Evolutionary conservation across 2,888 invertebrate genomes (phyloP), one percentile per base, ranked within the genome.

Genomic region (Campopleginae sp.): DNA sequence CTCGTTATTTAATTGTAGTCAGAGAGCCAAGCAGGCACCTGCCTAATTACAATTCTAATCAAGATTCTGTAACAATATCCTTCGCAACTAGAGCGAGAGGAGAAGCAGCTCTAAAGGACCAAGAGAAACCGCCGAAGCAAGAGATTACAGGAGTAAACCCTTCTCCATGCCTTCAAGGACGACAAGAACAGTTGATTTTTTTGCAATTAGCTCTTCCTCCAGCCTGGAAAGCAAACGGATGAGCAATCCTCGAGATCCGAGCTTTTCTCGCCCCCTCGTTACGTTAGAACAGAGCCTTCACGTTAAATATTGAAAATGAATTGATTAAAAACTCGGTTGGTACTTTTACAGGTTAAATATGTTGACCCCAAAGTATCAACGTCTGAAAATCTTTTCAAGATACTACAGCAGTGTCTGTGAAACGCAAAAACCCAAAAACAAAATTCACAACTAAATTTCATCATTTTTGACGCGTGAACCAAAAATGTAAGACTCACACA

Each of bases 181-280:
- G 14, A 38, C 84, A 84, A 84, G 71, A 84, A 84, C 48, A 23
- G 46, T 58, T 70, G 6, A 54, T 54, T 72, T 80, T 84, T 84
- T 84, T 84, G 80, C 54, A 84, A 84, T 84, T 77, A 80, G 44
- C 63, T 63, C 19, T 33, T 72, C 93, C 86, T 94, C 93, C 61
- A 95, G 95, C 0, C 95, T 95, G 87, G 33, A 78, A 70, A 44
- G 31, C 58, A 33, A 23, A 58, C n/a, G 27, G 33, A 42, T 42
- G 4, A 33, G 23, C 51, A 46, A 31, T n/a, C 31, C 23, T 4
- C 4, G 19, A 38, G n/a, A 66, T 71, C 65, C 65, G 3, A 66
- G 66, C 44, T 72, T 61, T 65, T 48, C 68, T 61, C 23, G 42
- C 42, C 12, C 12, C 10, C 8, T 65, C 3, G 17, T n/a, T 12